Base-by-base conservation (phyloP, 2,797 vertebrate genomes). In the Amblyopsis hoosieri region DNA sequence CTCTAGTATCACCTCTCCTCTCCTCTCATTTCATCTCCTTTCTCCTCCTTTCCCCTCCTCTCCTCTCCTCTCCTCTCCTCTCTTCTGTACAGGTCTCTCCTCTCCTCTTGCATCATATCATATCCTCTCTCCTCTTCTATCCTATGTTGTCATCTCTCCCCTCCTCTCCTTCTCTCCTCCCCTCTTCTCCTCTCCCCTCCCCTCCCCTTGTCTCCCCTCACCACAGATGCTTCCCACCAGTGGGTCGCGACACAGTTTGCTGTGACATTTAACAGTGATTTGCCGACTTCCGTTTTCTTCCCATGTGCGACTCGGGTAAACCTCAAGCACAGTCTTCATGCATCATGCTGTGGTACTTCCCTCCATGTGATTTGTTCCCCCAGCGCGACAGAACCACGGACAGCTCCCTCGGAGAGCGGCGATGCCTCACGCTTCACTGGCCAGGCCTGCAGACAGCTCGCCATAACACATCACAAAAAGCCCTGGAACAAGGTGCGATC, bases 361-460 rank as follows among this genome's bases (percentile, higher is more conserved):
- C n/a, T 31, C 9, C 19, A 37, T 37, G 33, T 37, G 33, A 37
- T 37, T 37, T 37, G 33, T 37, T 0, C 33, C 8, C 33, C 33
- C 6, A 37, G 33, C 33, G 8, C 45, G 63, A 12, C 29, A 64
- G 53, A 9, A 64, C 62, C 62, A 57, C 4, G 54, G 62, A 51
- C 14, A 57, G 62, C 15, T 57, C 54, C 46, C 15, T 15, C n/a
- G 11, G 14, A 50, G 23, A 50, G 54, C 8, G 15, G 14, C 3
- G 9, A 11, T 29, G 37, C 29, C 2, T 17, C n/a, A 12, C 14
- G 42, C 45, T 33, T 12, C 57, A 49, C 6, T 14, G 23, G 46
- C 15, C 73, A 78, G 71, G 51, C 81, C 82, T 71, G 61, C 1
- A 46, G 82, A 84, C 67, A 85, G 79, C 71, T 79, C 75, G 50